Percentiles rank a stretch among this genome's conserved stretches.
Conservation (phyloP, 1,140 invertebrate species). For the Melipona quadrifasciata region DNA sequence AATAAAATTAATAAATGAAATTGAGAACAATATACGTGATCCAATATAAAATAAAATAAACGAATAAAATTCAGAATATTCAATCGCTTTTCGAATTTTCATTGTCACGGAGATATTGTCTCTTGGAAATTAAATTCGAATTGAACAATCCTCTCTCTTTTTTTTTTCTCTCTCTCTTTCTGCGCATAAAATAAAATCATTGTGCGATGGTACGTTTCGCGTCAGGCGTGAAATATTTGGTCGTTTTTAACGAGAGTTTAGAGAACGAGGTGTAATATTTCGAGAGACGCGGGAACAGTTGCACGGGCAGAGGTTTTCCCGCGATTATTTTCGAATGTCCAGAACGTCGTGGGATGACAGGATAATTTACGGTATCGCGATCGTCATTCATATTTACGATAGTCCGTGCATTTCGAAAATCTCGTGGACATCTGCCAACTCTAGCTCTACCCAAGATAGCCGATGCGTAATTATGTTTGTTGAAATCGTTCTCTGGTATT, state of each 20-base stretch:
- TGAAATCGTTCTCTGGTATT: not conserved
- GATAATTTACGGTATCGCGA: conserved; percentile 33
- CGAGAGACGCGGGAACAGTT: not conserved
- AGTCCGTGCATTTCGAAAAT: not conserved
- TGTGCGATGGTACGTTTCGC: not conserved
- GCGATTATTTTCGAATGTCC: conserved; percentile 33
- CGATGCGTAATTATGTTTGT: conserved; percentile 6
- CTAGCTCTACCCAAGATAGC: conserved; percentile 28
- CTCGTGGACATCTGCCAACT: conserved; percentile 41
- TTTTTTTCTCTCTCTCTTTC: too few species aligned
- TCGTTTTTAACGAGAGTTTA: not conserved
- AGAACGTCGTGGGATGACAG: not conserved
- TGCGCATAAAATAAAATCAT: not conserved
- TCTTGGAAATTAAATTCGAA: too few species aligned
- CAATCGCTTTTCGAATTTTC: too few species aligned
- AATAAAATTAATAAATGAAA: too few species aligned
- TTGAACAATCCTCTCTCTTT: too few species aligned
- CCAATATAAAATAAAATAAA: too few species aligned
- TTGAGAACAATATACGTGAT: too few species aligned
- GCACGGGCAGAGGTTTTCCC: not conserved
- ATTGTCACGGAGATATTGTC: too few species aligned
- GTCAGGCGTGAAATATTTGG: not conserved
- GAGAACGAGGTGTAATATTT: not conserved
- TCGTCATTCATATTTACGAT: conserved; percentile 34
- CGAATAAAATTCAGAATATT: too few species aligned